Evolutionary conservation across 2,888 invertebrate genomes (phyloP).

Genomic region (Acanthosoma haemorrhoidale): DNA sequence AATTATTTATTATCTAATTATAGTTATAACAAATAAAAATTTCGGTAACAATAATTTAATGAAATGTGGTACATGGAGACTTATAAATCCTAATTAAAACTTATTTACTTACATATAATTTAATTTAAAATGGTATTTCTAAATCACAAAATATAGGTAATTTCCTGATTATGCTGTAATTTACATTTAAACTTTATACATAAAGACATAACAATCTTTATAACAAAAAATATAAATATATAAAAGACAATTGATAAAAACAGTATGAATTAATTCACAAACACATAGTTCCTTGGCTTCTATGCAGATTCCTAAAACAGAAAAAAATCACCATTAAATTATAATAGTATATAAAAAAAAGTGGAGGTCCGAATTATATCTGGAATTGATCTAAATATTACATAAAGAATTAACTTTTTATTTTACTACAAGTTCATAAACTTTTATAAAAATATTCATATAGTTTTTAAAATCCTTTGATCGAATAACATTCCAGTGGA

Average conservation of each 20-base stretch:
- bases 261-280: background rate
- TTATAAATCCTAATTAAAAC: background rate
- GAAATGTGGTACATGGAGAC: background rate
- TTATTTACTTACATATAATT: background rate
- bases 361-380: too few species aligned
- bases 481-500: too few species aligned
- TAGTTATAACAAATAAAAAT: constrained; percentile 1
- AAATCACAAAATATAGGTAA: constrained; percentile 10
- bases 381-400: too few species aligned
- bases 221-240: constrained; percentile 12
- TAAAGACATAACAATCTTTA: background rate
- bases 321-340: too few species aligned
- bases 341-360: too few species aligned
- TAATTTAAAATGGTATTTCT: constrained; percentile 8
- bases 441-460: too few species aligned
- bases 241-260: constrained; percentile 5
- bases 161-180: background rate
- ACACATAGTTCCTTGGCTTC: background rate
- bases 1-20: background rate
- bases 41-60: constrained; percentile 12
- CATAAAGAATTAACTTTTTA: too few species aligned
- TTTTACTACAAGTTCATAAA: too few species aligned
- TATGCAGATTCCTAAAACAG: background rate
- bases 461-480: too few species aligned
- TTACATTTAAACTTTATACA: background rate